Evolutionary conservation across 2,113 vertebrate species (phyloP), one percentile per base, ranked within the genome.

Genomic region (Microcebus jonahi): DNA sequence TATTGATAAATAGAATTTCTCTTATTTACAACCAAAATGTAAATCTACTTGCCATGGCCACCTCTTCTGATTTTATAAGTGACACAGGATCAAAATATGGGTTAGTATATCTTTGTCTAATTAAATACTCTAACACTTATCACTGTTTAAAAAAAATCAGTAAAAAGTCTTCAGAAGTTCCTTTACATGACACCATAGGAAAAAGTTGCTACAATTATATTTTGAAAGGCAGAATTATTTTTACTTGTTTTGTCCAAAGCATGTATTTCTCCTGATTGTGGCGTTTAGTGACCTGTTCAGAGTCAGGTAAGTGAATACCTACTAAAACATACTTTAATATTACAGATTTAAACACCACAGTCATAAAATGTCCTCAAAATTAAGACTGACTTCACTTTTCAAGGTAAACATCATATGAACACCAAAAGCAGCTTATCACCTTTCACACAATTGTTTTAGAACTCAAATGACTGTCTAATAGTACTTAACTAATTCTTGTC

Each of bases 281-380:
- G n/a, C 29, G 93, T 91, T 88, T 14, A 39, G 17, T 81, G 48
- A 65, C 90, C 42, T 68, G 12, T 91, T 75, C 42, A 42, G 55
- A 7, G 2, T 55, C 20, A 84, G 9, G 23, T 83, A 94, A 89
- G 79, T 68, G 48, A 21, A 29, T 20, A 42, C 8, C 34, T 59
- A 63, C 1, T 59, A 77, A 94, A 94, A 94, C 57, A 81, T 13
- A 90, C 45, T 45, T 68, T 55, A 73, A 67, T 42, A 73, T 73
- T 36, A 91, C 39, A 42, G 14, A 85, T 45, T 92, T 92, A 92
- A 88, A 59, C 48, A 50, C 15, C 9, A 45, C 73, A 88, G 6
- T 84, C 65, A 92, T 57, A 92, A 87, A 92, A 85, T 23, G 14
- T 85, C 27, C 39, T 83, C 45, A 71, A 91, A 93, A 95, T 63